These are phyloP conservation scores for Dermatemys mawii DNA, from an alignment of 2,113 vertebrate genomes.

Conservation along the genomic window DNA sequence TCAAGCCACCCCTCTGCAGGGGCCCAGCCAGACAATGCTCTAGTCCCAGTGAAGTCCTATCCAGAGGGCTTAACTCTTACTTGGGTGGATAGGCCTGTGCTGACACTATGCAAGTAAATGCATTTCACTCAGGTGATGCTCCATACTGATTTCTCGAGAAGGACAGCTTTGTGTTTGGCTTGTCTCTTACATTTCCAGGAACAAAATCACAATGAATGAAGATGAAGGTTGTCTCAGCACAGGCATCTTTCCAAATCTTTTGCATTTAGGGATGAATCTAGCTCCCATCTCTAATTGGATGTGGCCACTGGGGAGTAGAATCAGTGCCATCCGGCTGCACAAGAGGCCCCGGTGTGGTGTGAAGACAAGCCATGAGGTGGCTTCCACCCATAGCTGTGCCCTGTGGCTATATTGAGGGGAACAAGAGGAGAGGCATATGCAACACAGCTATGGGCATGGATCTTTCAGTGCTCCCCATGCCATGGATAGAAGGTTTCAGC, in stretches of 20 bases:
- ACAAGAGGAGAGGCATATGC: accelerated
- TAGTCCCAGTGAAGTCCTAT: neutral
- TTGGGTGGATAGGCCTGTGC: neutral
- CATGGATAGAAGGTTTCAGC: accelerated
- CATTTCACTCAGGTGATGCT: neutral
- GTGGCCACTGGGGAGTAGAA: neutral
- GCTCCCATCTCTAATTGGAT: accelerated
- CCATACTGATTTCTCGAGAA: neutral
- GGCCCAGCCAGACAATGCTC: neutral
- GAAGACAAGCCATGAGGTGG: accelerated
- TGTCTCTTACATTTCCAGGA: neutral
- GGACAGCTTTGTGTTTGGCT: neutral
- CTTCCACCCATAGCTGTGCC: neutral
- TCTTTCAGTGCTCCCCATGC: neutral
- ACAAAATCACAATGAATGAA: neutral
- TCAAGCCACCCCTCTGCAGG: neutral
- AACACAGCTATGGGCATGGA: neutral
- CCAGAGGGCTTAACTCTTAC: neutral
- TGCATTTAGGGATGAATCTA: accelerated
- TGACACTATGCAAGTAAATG: neutral
- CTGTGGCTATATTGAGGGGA: neutral
- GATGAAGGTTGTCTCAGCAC: neutral
- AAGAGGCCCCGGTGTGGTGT: neutral
- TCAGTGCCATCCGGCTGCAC: no score
- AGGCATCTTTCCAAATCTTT: neutral